phyloP scores from a whole-genome alignment of 2,888 invertebrate genomes.

The Ceraclea dissimilis region DNA sequence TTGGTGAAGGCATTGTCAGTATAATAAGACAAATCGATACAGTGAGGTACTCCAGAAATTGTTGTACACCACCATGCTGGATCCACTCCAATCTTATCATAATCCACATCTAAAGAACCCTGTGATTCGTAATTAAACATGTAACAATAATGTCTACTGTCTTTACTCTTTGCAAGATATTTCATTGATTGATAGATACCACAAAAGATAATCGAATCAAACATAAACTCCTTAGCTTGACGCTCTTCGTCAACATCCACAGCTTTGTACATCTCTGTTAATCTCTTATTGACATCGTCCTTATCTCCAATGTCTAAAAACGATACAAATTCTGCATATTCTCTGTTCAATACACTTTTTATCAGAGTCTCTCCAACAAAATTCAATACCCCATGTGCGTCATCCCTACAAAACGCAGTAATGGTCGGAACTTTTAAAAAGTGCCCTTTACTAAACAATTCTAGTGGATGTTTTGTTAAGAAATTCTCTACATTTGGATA shows the following conservation, averaged over 20 bases:
- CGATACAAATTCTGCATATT: slow-evolving; percentile 10
- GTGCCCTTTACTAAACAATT: slow-evolving; percentile 36
- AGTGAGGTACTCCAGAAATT: too few species aligned
- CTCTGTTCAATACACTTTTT: background rate
- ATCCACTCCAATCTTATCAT: too few species aligned
- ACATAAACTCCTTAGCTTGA: slow-evolving; percentile 8
- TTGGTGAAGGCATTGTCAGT: too few species aligned
- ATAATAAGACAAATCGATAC: too few species aligned
- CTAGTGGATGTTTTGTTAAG: slow-evolving; percentile 36
- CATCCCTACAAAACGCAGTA: slow-evolving; percentile 48
- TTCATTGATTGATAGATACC: slow-evolving; percentile 12
- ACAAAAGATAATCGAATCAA: slow-evolving; percentile 11
- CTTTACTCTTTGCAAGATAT: slow-evolving; percentile 6
- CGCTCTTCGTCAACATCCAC: slow-evolving; percentile 7
- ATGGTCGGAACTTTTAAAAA: slow-evolving; percentile 44
- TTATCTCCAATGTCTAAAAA: slow-evolving; percentile 28
- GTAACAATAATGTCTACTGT: background rate
- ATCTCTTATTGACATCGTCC: slow-evolving; percentile 34
- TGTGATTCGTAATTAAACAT: slow-evolving; percentile 10
- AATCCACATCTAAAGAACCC: slow-evolving; percentile 29
- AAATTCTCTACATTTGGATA: slow-evolving; percentile 13
- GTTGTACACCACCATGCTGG: too few species aligned
- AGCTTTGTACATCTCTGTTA: slow-evolving; percentile 33
- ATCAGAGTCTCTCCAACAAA: background rate
- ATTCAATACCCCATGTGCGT: slow-evolving; percentile 37